A percentile compares a stretch with the other conserved stretches of the same genome.
phyloP scores from a whole-genome alignment of 1,140 invertebrate genomes.

The Hycleus phaleratus region DNA sequence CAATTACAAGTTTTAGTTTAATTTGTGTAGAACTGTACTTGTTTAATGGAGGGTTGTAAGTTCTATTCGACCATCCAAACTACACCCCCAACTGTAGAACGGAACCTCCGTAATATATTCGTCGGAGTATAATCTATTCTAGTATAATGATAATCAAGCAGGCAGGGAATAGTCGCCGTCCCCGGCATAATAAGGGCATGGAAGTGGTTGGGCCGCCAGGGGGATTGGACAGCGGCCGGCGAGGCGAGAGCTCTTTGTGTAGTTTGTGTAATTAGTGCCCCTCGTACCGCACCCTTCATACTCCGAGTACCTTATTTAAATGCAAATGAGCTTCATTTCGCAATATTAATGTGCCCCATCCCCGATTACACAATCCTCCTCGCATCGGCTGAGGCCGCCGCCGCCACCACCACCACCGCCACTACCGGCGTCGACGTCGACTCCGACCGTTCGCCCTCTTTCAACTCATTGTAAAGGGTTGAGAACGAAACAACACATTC shows the following conservation, averaged over 20 bases:
- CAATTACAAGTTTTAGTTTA: no score
- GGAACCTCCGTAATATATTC: slow-evolving; percentile 21
- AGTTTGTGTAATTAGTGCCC: slow-evolving; percentile 43
- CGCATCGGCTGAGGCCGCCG: slow-evolving; percentile 3
- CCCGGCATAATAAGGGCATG: slow-evolving; percentile 30
- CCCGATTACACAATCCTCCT: slow-evolving; percentile 21
- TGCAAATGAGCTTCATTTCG: slow-evolving; percentile 81
- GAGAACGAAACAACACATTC: slow-evolving; percentile 4
- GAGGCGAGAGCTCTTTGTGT: slow-evolving; percentile 43
- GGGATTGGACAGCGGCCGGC: slow-evolving; percentile 37
- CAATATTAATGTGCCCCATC: slow-evolving; percentile 72
- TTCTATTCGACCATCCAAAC: no score
- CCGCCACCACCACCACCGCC: slow-evolving; percentile 22
- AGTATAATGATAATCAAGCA: slow-evolving; percentile 37
- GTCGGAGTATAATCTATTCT: slow-evolving; percentile 35
- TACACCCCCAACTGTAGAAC: no score
- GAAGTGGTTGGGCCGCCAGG: slow-evolving; percentile 12
- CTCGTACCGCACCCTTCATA: slow-evolving; percentile 36
- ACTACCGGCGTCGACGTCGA: slow-evolving; percentile 14
- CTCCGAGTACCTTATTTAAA: slow-evolving; percentile 69
- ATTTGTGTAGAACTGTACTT: no score
- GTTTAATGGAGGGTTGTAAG: no score
- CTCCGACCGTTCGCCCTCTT: slow-evolving; percentile 15
- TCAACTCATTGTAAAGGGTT: slow-evolving; percentile 2
- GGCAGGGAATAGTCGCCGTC: slow-evolving; percentile 25